Base-by-base conservation (phyloP, 1,140 invertebrate species). In the Drosophila repletoides region DNA sequence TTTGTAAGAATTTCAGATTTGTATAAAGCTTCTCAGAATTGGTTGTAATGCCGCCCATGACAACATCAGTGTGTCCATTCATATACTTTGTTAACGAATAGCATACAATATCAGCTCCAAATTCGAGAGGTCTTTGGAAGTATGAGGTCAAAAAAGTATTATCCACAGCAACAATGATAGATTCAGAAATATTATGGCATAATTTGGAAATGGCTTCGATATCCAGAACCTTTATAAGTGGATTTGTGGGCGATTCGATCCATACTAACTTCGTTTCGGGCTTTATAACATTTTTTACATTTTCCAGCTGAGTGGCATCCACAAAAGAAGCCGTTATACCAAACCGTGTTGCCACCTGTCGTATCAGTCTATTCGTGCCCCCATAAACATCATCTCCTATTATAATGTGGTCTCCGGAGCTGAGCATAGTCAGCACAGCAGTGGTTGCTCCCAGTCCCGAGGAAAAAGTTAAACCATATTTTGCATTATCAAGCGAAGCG, bases 171-270 rank as follows among this genome's bases (percentile, higher is more conserved):
- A 99, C 90, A 71, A 99, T 92, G 31, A 98, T 94, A 73, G 91
- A 72, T 0, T 94, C 93, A 5, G n/a, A n/a, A 48, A 31, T 6
- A 3, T 68, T 63, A 94, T 94, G 2, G 92, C 93, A 92, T 19
- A 95, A 76, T 63, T 95, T 92, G 1, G 93, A 89, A 19, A 98
- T 92, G 1, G 93, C 94, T 68, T 93, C 92, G 61, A 99, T 97
- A 89, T 99, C 98, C 15, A 95, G 93, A 9, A 99, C 90, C 92
- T 98, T 98, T 73, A 99, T 90, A 0, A 96, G 92, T 0, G 99
- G 99, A 92, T 99, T 99, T n/a, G 98, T 98, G 1, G 98, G 98
- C 0, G 96, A 96, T 91, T 99, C 99, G 43, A 99, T 91, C 98
- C 98, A 99, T 14, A 99, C 92, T 64, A 76, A 73, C 41, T 97